These are phyloP conservation scores for Sinosuthora webbiana DNA, from an alignment of 2,113 vertebrate species.

Conservation along the genomic window DNA sequence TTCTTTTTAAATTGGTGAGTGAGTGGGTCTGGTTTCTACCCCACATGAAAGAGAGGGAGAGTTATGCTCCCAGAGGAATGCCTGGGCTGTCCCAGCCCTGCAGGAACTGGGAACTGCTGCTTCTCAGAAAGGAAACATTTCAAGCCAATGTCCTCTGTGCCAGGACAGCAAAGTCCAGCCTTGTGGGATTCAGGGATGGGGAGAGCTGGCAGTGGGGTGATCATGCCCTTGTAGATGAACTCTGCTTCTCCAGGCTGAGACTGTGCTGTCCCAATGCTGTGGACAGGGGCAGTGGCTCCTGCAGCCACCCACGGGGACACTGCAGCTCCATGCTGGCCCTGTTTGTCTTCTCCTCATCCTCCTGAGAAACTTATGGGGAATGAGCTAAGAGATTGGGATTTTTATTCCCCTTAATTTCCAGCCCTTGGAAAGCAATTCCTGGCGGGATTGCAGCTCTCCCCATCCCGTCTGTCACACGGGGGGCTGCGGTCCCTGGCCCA, in stretches of 20 bases:
- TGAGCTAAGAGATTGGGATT: fast-evolving
- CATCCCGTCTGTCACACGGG: fast-evolving
- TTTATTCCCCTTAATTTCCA: not conserved
- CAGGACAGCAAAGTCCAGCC: fast-evolving
- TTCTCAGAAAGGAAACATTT: not conserved
- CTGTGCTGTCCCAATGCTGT: fast-evolving
- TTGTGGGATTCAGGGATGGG: not conserved
- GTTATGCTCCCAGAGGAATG: not conserved
- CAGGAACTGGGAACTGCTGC: not conserved
- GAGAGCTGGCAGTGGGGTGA: not conserved
- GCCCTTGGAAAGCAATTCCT: not conserved
- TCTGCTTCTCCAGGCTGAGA: not conserved
- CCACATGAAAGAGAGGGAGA: not conserved
- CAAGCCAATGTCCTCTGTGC: not conserved
- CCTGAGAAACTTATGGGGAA: not conserved
- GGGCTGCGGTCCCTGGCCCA: fast-evolving
- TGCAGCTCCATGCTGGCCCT: too few species aligned
- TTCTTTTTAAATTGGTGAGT: not conserved
- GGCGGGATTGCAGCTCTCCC: fast-evolving
- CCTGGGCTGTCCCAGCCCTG: not conserved
- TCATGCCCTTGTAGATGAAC: not conserved
- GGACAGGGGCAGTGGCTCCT: fast-evolving
- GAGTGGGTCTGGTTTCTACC: not conserved
- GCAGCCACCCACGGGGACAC: not conserved
- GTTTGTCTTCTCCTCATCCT: not conserved